phyloP scores from a whole-genome alignment of 2,113 vertebrate genomes.

The Anoura caudifer region DNA sequence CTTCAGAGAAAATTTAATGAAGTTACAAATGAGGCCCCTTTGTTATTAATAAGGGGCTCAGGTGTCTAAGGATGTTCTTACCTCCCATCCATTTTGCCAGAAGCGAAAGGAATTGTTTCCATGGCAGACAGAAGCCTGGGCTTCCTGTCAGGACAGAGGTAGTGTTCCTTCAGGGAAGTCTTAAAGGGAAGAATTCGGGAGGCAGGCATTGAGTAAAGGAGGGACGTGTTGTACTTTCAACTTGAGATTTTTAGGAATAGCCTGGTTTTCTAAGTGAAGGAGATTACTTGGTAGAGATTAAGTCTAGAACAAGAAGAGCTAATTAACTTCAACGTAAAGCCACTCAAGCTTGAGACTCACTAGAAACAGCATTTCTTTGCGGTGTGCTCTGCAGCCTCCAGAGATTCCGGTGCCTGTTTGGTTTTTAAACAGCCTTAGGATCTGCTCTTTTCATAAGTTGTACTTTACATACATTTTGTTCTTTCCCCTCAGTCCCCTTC shows the following conservation, averaged over 20 bases:
- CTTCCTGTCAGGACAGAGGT: background rate
- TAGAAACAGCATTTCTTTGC: background rate
- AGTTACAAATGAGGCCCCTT: background rate
- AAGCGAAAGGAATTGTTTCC: background rate
- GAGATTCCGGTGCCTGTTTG: background rate
- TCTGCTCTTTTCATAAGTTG: background rate
- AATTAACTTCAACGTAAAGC: background rate
- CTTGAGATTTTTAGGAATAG: background rate
- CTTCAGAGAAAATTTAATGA: background rate
- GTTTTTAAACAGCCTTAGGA: background rate
- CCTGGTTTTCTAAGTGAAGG: background rate
- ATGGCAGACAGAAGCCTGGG: background rate
- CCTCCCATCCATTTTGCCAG: background rate
- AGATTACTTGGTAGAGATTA: background rate
- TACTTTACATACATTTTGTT: background rate
- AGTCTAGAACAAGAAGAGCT: background rate
- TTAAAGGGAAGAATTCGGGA: background rate
- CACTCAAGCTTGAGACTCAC: background rate
- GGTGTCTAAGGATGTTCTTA: background rate
- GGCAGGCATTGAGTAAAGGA: rapidly evolving
- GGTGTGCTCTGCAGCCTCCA: background rate
- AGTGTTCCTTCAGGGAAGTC: background rate
- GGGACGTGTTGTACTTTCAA: background rate
- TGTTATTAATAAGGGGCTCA: background rate
- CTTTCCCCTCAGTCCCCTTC: background rate